These are phyloP conservation scores for Ornithorhynchus anatinus DNA, from an alignment of 2,113 vertebrate species.

Conservation along the genomic window DNA sequence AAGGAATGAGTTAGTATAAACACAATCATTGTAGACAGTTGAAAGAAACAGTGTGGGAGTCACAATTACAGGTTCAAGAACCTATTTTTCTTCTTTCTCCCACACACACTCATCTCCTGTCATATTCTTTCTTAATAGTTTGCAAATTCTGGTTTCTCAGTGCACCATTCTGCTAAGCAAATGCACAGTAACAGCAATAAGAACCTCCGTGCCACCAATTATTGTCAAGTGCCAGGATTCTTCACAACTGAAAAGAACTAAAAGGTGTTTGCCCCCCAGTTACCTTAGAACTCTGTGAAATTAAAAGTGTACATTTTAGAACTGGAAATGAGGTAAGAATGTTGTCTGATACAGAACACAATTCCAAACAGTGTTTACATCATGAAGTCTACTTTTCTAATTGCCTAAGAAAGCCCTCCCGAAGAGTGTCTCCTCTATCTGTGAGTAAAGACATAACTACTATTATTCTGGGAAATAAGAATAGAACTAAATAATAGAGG, in stretches of 20 bases:
- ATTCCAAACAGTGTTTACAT: neutral
- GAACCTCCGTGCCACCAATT: neutral
- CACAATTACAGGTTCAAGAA: conserved; percentile 74
- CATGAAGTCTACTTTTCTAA: neutral
- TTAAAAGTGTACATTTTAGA: neutral
- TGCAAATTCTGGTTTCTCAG: conserved; percentile 58
- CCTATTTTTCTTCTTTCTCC: conserved; percentile 69
- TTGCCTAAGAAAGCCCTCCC: too few relatives aligned
- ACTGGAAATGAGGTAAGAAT: neutral
- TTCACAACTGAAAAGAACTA: neutral
- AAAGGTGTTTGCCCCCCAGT: neutral
- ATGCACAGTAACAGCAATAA: neutral
- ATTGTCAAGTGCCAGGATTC: neutral
- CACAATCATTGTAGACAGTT: conserved; percentile 62
- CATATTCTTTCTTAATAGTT: conserved; percentile 58
- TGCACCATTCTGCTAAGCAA: conserved; percentile 47
- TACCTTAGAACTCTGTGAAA: neutral
- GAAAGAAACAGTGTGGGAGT: conserved; percentile 72
- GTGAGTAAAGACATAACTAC: too few relatives aligned
- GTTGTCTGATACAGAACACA: neutral
- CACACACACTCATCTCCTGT: conserved; percentile 61
- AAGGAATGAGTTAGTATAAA: conserved; percentile 58
- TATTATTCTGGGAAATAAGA: too few relatives aligned
- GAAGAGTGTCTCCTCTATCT: too few relatives aligned
- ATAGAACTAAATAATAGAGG: too few relatives aligned